Percentiles rank a stretch among this genome's conserved stretches.
phyloP scores from a whole-genome alignment of 2,113 vertebrate genomes.

The Apistogramma diplotaenia region DNA sequence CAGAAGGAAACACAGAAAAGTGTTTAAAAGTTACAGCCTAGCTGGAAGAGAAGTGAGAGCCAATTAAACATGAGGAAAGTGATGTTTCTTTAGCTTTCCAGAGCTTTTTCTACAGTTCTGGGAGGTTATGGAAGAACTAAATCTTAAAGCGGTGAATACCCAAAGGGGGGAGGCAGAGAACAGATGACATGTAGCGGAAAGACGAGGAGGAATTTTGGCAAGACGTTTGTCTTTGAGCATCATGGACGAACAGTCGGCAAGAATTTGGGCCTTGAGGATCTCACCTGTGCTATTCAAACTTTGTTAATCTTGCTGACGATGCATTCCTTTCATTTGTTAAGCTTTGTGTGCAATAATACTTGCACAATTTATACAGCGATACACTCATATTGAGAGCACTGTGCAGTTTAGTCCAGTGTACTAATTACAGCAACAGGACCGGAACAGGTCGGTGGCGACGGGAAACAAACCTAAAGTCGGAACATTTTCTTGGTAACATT shows the following conservation, averaged over 20 bases:
- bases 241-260: slow-evolving; percentile 1
- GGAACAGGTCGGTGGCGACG: slow-evolving; percentile 47
- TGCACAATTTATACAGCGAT: too few species aligned
- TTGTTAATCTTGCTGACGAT: slow-evolving; percentile 30
- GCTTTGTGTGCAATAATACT: not conserved
- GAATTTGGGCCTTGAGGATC: slow-evolving; percentile 40
- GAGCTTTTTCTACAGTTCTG: not conserved
- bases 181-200: slow-evolving; percentile 1
- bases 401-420: slow-evolving; percentile 46
- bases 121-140: not conserved
- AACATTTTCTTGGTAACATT: slow-evolving; percentile 60
- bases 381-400: slow-evolving; percentile 13
- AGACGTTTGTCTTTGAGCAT: slow-evolving; percentile 14
- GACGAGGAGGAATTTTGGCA: slow-evolving; percentile 1
- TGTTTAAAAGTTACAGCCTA: slow-evolving; percentile 31
- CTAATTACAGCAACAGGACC: slow-evolving; percentile 51
- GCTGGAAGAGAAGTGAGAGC: not conserved
- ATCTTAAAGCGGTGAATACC: not conserved
- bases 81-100: not conserved
- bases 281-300: slow-evolving; percentile 56
- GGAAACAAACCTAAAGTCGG: slow-evolving; percentile 46
- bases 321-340: slow-evolving; percentile 22
- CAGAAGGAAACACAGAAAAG: slow-evolving; percentile 23
- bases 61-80: not conserved
- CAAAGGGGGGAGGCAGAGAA: not conserved